These are phyloP conservation scores for Verasper variegatus DNA, from an alignment of 2,113 vertebrate species.

Conservation along the genomic window DNA sequence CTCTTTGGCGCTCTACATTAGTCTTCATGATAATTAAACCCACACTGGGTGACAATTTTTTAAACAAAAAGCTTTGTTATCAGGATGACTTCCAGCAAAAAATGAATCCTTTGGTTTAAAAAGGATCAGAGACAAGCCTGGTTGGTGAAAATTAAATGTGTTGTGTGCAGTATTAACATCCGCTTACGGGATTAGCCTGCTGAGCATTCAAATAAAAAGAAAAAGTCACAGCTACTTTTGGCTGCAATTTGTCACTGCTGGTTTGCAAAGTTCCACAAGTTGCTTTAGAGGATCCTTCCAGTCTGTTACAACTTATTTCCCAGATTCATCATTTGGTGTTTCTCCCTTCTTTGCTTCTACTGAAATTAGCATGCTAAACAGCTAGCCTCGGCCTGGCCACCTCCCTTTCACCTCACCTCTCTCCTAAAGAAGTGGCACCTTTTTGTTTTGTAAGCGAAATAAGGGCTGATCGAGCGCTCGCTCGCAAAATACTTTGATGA, in stretches of 20 bases:
- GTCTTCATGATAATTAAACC: not conserved
- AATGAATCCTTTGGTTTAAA: not conserved
- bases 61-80: not conserved
- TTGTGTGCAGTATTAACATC: not conserved
- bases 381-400: too few relatives aligned
- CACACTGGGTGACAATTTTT: not conserved
- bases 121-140: not conserved
- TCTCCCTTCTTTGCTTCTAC: not conserved
- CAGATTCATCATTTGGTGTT: not conserved
- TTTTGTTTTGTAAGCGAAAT: too few relatives aligned
- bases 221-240: not conserved
- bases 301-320: not conserved
- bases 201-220: not conserved
- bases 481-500: too few relatives aligned
- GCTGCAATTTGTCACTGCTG: not conserved
- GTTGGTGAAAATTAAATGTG: not conserved
- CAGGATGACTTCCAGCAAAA: not conserved
- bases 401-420: too few relatives aligned
- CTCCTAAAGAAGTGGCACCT: too few relatives aligned
- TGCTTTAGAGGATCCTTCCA: not conserved
- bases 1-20: slow-evolving; percentile 1
- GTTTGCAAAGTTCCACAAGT: not conserved
- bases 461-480: too few relatives aligned
- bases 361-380: not conserved
- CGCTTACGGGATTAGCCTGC: not conserved